These are phyloP conservation scores for Andrena praecox DNA, from an alignment of 2,888 invertebrate genomes.

Conservation along the genomic window DNA sequence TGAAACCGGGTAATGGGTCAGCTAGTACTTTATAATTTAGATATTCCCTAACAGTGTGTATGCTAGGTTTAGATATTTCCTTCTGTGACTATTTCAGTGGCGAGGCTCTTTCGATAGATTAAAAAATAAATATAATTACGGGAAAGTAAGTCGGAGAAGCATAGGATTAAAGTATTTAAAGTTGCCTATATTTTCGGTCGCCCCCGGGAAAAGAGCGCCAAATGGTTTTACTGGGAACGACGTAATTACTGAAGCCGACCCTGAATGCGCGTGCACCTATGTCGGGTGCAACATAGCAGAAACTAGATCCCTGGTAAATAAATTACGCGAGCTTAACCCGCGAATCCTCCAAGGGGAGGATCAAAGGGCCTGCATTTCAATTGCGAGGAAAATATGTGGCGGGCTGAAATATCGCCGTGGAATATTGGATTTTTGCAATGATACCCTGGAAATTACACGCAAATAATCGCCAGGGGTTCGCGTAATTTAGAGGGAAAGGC, in stretches of 20 bases:
- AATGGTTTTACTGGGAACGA: not conserved
- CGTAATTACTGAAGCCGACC: slow-evolving; percentile 28
- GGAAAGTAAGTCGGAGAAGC: too few relatives aligned
- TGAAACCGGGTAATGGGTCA: too few relatives aligned
- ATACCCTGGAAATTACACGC: not conserved
- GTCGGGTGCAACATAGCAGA: slow-evolving; percentile 20
- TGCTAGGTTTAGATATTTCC: too few relatives aligned
- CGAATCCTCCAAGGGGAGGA: slow-evolving; percentile 11
- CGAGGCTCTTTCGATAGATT: too few relatives aligned
- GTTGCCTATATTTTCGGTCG: too few relatives aligned
- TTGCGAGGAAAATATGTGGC: slow-evolving; percentile 15
- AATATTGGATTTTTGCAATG: not conserved
- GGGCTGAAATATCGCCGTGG: slow-evolving; percentile 8
- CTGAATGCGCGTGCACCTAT: not conserved
- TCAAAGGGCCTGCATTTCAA: slow-evolving; percentile 35
- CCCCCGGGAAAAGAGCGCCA: not conserved
- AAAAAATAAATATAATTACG: too few relatives aligned
- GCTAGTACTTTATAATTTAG: too few relatives aligned
- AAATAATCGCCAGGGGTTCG: not conserved
- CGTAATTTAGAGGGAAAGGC: too few relatives aligned
- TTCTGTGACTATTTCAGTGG: too few relatives aligned
- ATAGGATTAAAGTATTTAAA: too few relatives aligned
- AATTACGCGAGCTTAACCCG: slow-evolving; percentile 37
- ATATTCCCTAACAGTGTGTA: too few relatives aligned
- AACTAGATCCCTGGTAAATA: slow-evolving; percentile 37